Base-by-base conservation (phyloP, 2,797 vertebrate species). In the Hypotaenidia philippensis region DNA sequence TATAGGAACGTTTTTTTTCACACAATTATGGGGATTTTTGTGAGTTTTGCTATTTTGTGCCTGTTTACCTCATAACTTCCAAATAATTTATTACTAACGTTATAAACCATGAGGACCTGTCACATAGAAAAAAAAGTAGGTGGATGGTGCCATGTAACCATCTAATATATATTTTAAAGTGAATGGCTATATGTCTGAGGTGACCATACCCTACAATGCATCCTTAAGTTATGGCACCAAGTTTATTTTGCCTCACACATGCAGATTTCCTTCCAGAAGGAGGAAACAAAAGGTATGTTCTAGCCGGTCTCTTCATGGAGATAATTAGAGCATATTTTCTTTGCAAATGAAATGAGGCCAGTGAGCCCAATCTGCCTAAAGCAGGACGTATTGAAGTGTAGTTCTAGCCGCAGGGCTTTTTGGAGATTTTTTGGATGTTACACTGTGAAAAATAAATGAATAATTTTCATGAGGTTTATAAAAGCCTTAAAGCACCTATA, bases 371-470 rank as follows among this genome's bases (percentile, higher is more conserved):
- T 76, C 31, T 83, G 84, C 81, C 84, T 89, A 63, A 22, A 91
- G 91, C 40, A 83, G 52, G 34, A 76, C 36, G 60, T 74, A 53
- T 52, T 74, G 60, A 94, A 93, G 85, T 21, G 47, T 52, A 87
- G 47, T 83, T 70, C 32, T 75, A 95, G 70, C 75, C 1, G 0
- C 40, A 91, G 84, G 89, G 81, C 1, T 1, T 77, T 18, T 44
- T 91, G 53, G 47, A 92, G 68, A 76, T 77, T 89, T 96, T 96
- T 86, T 85, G 56, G 36, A 70, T 74, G 59, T 63, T 93, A 66
- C 5, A 29, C 47, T 22, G 50, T 72, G 52, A 80, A 95, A 96
- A 80, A 87, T 90, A 87, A 77, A 53, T 66, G 63, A 74, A 82
- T 44, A 65, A 91, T 64, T 90, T 89, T 84, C 57, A 86, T 45